A percentile compares a stretch with the other conserved stretches of the same genome.
Conservation (phyloP, 23 tunicate genomes). For the Clavelina lepadiformis region DNA sequence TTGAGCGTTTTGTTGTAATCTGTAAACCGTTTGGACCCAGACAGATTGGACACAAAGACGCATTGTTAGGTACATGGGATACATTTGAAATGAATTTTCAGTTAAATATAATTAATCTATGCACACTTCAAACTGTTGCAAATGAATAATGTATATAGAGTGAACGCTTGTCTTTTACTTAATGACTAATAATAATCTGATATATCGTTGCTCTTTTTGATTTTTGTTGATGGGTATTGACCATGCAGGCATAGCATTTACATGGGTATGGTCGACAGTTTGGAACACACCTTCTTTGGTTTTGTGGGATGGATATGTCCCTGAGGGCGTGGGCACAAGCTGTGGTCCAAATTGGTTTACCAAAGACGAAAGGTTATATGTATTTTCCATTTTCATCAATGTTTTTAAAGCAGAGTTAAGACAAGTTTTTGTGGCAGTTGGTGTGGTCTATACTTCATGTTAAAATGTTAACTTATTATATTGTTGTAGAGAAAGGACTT, state of each 20-base stretch:
- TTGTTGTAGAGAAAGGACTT: too few relatives aligned
- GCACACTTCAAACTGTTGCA: not conserved
- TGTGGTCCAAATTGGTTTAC: constrained; percentile 67
- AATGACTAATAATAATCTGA: too few relatives aligned
- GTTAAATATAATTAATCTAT: too few relatives aligned
- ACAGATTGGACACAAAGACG: constrained; percentile 8
- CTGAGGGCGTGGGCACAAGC: constrained; percentile 53
- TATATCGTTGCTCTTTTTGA: too few relatives aligned
- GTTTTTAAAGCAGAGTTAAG: too few relatives aligned
- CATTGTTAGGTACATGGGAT: constrained; percentile 1
- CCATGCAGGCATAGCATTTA: constrained; percentile 25
- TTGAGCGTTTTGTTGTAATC: constrained; percentile 64
- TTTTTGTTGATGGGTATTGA: too few relatives aligned
- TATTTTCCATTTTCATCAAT: too few relatives aligned
- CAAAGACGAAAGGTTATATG: constrained; percentile 15
- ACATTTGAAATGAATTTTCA: not conserved
- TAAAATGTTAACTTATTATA: too few relatives aligned
- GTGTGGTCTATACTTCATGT: too few relatives aligned
- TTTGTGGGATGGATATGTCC: constrained; percentile 43
- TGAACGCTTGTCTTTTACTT: too few relatives aligned
- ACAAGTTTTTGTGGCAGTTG: too few relatives aligned
- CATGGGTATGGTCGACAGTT: constrained; percentile 33
- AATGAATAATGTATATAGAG: too few relatives aligned
- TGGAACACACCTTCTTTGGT: constrained; percentile 44
- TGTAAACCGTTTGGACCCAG: constrained; percentile 72